Evolutionary conservation across 2,113 vertebrate species (phyloP).

Genomic region (Tachysurus vachellii): DNA sequence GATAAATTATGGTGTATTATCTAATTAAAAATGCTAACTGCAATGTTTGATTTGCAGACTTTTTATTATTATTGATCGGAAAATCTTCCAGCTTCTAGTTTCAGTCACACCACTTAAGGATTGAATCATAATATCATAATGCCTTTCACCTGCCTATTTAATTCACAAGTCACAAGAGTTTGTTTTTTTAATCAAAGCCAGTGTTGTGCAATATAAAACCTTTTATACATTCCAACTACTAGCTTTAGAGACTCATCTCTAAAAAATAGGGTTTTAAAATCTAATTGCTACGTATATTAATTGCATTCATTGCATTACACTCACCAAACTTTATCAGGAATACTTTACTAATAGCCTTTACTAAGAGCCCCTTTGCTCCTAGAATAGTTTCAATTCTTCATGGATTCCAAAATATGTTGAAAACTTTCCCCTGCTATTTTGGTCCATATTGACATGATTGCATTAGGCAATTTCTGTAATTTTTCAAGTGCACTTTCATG

Average conservation of each 20-base stretch:
- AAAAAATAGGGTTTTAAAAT: neutral
- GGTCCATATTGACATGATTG: neutral
- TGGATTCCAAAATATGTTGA: neutral
- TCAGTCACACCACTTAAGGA: neutral
- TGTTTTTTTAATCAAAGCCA: neutral
- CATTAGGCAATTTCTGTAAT: neutral
- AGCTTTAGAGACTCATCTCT: neutral
- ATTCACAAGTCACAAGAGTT: neutral
- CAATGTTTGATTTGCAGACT: conserved; percentile 20
- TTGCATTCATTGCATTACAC: neutral
- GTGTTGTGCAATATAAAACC: neutral
- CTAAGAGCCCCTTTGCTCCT: neutral
- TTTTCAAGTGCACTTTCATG: neutral
- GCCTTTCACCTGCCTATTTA: conserved; percentile 9
- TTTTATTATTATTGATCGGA: neutral
- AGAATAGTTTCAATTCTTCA: neutral
- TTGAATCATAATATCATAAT: conserved; percentile 3
- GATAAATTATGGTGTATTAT: neutral
- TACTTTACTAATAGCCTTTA: neutral
- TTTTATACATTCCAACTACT: conserved; percentile 5
- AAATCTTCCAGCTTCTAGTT: neutral
- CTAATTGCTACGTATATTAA: neutral
- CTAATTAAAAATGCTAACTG: conserved; percentile 28
- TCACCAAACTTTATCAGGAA: neutral
- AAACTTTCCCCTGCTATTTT: neutral